Evolutionary conservation across 37 sponge, comb jelly and placozoan species (phyloP).

Genomic region (Geodia barretti): DNA sequence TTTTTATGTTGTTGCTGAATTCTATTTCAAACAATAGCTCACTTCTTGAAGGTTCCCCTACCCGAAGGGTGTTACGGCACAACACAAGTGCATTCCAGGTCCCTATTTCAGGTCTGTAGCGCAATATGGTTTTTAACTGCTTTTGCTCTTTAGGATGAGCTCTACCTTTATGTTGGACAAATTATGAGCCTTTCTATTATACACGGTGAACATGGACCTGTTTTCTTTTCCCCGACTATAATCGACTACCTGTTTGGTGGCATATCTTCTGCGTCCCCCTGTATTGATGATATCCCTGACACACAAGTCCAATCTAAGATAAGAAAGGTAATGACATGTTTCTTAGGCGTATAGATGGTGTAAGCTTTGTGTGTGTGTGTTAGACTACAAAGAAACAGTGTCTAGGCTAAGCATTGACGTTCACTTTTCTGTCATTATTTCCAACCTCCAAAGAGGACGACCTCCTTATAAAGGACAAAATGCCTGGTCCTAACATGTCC

Average conservation of each 20-base stretch:
- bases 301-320: neutral
- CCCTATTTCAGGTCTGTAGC: conserved; percentile 3
- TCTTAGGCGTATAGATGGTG: neutral
- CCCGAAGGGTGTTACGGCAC: conserved; percentile 5
- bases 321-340: conserved; percentile 10
- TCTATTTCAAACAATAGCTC: conserved; percentile 9
- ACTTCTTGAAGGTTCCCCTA: conserved; percentile 3
- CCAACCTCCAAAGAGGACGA: too few relatives aligned
- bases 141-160: neutral
- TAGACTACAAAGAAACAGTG: too few relatives aligned
- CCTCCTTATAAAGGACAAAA: too few relatives aligned
- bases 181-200: conserved; percentile 18
- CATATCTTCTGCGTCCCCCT: too few relatives aligned
- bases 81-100: conserved; percentile 15
- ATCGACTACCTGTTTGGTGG: conserved; percentile 26
- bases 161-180: conserved; percentile 16
- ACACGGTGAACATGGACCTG: conserved; percentile 29
- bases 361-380: neutral
- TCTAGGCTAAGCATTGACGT: too few relatives aligned
- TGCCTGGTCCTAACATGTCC: too few relatives aligned
- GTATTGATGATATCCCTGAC: conserved; percentile 24
- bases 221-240: conserved; percentile 3
- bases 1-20: neutral
- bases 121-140: neutral
- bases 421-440: too few relatives aligned